Conservation (phyloP, 1,140 invertebrate genomes). For the Sminthurinus signatus region DNA sequence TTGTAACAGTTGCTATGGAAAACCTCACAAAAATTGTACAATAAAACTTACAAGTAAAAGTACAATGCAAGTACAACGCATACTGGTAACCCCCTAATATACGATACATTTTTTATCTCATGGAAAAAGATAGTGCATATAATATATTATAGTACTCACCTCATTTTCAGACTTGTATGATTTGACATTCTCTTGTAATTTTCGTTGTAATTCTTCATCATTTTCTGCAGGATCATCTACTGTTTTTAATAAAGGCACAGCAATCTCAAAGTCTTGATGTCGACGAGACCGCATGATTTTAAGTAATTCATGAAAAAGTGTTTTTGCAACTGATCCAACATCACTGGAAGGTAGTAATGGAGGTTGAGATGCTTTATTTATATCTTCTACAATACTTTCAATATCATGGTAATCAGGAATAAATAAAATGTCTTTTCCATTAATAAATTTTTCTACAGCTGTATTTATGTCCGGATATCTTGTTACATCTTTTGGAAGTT, state of each 20-base stretch:
- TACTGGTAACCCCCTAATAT: too few relatives aligned
- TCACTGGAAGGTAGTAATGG: background rate
- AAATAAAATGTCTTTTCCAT: background rate
- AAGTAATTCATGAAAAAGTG: background rate
- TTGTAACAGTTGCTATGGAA: too few relatives aligned
- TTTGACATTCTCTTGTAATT: background rate
- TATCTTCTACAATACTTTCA: background rate
- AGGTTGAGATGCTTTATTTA: background rate
- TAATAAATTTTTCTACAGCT: conserved; percentile 5
- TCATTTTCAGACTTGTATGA: background rate
- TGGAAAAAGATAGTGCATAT: too few relatives aligned
- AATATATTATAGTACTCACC: background rate
- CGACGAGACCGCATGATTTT: background rate
- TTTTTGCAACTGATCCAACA: background rate
- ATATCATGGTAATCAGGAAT: conserved; percentile 7
- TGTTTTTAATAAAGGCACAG: background rate
- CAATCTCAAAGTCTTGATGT: background rate
- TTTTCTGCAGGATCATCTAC: background rate
- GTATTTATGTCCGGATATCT: background rate
- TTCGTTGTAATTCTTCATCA: background rate
- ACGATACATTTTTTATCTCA: too few relatives aligned
- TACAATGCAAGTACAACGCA: too few relatives aligned
- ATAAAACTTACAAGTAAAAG: too few relatives aligned
- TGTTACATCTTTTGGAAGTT: background rate
- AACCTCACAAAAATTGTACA: too few relatives aligned